Evolutionary conservation across 2,888 invertebrate genomes (phyloP).

Genomic region (Rotaria sp.): DNA sequence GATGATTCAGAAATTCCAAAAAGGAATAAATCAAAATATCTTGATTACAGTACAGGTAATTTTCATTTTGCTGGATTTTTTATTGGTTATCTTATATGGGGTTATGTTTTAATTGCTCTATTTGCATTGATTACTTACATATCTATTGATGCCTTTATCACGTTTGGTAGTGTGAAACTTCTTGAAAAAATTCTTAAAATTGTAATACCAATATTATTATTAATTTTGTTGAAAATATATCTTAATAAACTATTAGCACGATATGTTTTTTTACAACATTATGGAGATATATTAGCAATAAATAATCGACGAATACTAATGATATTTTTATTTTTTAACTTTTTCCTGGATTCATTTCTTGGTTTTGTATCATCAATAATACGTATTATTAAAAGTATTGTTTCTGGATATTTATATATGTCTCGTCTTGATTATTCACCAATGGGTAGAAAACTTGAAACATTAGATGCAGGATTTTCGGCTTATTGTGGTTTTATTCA

Average conservation of each 20-base stretch:
- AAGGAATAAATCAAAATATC: background rate
- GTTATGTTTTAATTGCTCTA: background rate
- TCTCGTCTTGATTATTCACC: constrained; percentile 5
- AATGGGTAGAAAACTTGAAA: constrained; percentile 12
- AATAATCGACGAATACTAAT: constrained; percentile 9
- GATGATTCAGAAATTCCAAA: background rate
- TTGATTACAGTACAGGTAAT: background rate
- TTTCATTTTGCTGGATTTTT: constrained; percentile 6
- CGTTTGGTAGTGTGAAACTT: background rate
- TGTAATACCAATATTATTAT: background rate
- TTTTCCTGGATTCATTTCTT: background rate
- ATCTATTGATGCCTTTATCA: background rate
- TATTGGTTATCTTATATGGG: constrained; percentile 15
- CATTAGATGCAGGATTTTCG: background rate
- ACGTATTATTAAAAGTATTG: background rate
- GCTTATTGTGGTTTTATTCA: background rate
- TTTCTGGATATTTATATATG: background rate
- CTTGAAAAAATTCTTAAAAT: background rate
- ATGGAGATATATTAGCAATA: background rate
- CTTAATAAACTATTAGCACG: background rate
- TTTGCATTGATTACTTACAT: background rate
- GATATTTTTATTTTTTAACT: constrained; percentile 24
- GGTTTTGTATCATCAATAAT: background rate
- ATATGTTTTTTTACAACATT: background rate
- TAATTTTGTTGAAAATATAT: background rate